Evolutionary conservation across 2,113 vertebrate genomes (phyloP).

Genomic region (Melanotaenia duboulayi): DNA sequence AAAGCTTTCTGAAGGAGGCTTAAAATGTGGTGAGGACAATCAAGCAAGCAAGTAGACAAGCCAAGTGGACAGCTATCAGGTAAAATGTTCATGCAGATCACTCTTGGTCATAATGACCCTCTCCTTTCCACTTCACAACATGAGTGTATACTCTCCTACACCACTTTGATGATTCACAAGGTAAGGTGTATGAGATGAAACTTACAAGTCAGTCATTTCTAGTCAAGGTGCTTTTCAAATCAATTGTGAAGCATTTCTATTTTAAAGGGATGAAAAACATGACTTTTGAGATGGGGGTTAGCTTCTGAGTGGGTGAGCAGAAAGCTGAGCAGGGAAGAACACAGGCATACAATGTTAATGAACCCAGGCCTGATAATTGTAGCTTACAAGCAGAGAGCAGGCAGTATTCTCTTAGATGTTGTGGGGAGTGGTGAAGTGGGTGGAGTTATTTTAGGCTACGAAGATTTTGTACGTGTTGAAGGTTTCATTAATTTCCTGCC

Average conservation of each 20-base stretch:
- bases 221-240: slow-evolving; percentile 10
- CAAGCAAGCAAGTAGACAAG: slow-evolving; percentile 2
- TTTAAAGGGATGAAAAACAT: not conserved
- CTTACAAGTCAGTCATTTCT: not conserved
- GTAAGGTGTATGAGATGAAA: not conserved
- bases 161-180: not conserved
- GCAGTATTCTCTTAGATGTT: slow-evolving; percentile 21
- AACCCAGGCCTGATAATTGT: slow-evolving; percentile 30
- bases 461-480: slow-evolving; percentile 22
- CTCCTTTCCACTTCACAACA: slow-evolving; percentile 1
- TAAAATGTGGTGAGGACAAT: slow-evolving; percentile 34
- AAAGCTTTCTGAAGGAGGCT: slow-evolving; percentile 48
- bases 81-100: slow-evolving; percentile 10
- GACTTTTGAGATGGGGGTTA: not conserved
- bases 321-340: slow-evolving; percentile 22
- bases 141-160: not conserved
- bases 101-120: slow-evolving; percentile 20
- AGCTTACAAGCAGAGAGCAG: slow-evolving; percentile 31
- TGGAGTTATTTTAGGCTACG: slow-evolving; percentile 40
- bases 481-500: slow-evolving; percentile 19
- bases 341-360: slow-evolving; percentile 13
- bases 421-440: slow-evolving; percentile 20
- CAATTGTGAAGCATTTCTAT: not conserved
- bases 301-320: slow-evolving; percentile 29
- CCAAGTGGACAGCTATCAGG: slow-evolving; percentile 35